A percentile compares a stretch with the other conserved stretches of the same genome.
Evolutionary conservation across 2,113 vertebrate species (phyloP).

Genomic region (Neoarius graeffei): DNA sequence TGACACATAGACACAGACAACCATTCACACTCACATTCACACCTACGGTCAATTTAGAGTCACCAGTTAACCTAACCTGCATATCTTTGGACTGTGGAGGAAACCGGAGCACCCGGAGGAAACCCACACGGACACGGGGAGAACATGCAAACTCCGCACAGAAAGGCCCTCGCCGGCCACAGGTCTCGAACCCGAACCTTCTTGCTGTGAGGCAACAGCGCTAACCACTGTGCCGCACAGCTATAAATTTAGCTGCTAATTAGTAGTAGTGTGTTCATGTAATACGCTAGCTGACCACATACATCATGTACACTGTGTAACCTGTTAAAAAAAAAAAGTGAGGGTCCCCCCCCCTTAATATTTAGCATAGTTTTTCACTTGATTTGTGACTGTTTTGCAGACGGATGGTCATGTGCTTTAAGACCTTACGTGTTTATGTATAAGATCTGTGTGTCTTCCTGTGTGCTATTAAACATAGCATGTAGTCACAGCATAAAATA

Average conservation of each 20-base stretch:
- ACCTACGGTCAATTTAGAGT: too few species aligned
- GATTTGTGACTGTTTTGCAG: neutral
- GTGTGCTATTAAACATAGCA: neutral
- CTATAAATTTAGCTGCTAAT: neutral
- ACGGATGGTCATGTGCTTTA: neutral
- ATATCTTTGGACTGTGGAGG: too few species aligned
- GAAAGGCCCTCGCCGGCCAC: too few species aligned
- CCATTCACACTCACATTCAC: too few species aligned
- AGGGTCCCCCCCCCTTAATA: neutral
- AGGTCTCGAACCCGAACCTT: too few species aligned
- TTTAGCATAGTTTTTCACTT: neutral
- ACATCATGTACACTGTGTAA: neutral
- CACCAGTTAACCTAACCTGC: too few species aligned
- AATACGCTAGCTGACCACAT: neutral
- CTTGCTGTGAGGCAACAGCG: too few species aligned
- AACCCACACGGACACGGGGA: too few species aligned
- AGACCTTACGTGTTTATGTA: neutral
- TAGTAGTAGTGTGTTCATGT: neutral
- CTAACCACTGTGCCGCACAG: too few species aligned
- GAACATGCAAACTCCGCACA: too few species aligned
- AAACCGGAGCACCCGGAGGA: too few species aligned
- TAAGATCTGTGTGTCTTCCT: neutral
- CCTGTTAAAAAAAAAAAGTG: neutral
- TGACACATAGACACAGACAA: too few species aligned
- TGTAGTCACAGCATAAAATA: neutral